Base-by-base conservation (phyloP, 2,888 invertebrate genomes). In the Drosophila greeni region DNA sequence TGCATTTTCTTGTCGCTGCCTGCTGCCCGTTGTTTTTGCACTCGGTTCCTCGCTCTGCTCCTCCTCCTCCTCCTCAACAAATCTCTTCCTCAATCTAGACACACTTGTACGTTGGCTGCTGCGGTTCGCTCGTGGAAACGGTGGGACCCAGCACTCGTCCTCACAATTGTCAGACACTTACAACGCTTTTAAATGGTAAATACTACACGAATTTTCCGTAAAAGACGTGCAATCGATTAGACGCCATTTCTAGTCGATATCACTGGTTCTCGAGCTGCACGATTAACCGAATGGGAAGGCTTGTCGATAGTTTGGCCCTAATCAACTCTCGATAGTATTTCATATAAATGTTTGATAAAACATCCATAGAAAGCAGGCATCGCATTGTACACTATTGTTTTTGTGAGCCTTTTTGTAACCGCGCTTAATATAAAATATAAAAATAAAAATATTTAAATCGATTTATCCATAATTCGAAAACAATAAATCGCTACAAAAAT, bases 241-340 rank as follows among this genome's bases (percentile, higher is more conserved):
- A 86, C 86, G 86, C 86, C 86, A 87, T 86, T 76, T 74, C 39
- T 69, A 71, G 43, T 75, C 75, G 75, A 77, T 76, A 68, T 39
- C 54, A 34, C 34, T 43, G 29, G 34, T 26, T 75, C 51, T 66
- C 40, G 47, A n/a, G 60, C 39, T 39, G 20, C 7, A 8, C 23
- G 12, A 5, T 2, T 20, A 37, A n/a, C 14, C 34, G n/a, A 34
- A n/a, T 26, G 26, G 26, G 26, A 2, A 26, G 24, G 8, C 24
- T 26, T 26, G 9, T 29, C 26, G 26, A 9, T 29, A 9, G 26
- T n/a, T n/a, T n/a, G n/a, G n/a, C n/a, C n/a, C n/a, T n/a, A n/a
- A n/a, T n/a, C n/a, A n/a, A n/a, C n/a, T n/a, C n/a, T n/a, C n/a
- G n/a, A n/a, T n/a, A n/a, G n/a, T n/a, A n/a, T n/a, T n/a, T n/a